phyloP scores from a whole-genome alignment of 2,888 invertebrate genomes.

The Lomographa bimaculata region DNA sequence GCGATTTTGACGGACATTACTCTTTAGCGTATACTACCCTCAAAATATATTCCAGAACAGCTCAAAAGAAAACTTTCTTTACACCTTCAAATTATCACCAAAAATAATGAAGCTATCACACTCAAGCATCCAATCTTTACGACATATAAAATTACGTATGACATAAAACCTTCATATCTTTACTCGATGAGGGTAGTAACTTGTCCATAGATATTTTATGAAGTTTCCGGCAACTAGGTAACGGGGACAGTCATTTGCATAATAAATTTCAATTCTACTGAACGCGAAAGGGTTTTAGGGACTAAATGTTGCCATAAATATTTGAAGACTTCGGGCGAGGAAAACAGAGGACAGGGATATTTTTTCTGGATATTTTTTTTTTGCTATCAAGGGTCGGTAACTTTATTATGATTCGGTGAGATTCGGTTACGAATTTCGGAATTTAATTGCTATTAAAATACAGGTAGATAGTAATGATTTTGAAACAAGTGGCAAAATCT shows the following conservation, averaged over 20 bases:
- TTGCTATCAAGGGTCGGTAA: no score
- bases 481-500: no score
- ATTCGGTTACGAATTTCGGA: no score
- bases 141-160: slow-evolving; percentile 7
- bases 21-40: no score
- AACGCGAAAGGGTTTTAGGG: slow-evolving; percentile 32
- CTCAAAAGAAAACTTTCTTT: no score
- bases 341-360: slow-evolving; percentile 10
- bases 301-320: slow-evolving; percentile 32
- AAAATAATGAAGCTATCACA: slow-evolving; percentile 5
- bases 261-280: slow-evolving; percentile 36
- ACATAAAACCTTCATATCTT: slow-evolving; percentile 21
- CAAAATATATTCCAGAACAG: no score
- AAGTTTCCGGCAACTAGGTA: slow-evolving; percentile 31
- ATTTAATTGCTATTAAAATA: no score
- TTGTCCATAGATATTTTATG: slow-evolving; percentile 34
- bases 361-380: slow-evolving; percentile 9
- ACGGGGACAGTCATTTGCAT: slow-evolving; percentile 35
- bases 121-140: slow-evolving; percentile 16
- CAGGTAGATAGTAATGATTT: no score
- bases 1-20: no score
- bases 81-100: no score
- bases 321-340: slow-evolving; percentile 17
- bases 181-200: slow-evolving; percentile 20
- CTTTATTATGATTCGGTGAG: no score